Evolutionary conservation across 2,888 invertebrate species (phyloP).

Genomic region (Meliscaeva auricollis): DNA sequence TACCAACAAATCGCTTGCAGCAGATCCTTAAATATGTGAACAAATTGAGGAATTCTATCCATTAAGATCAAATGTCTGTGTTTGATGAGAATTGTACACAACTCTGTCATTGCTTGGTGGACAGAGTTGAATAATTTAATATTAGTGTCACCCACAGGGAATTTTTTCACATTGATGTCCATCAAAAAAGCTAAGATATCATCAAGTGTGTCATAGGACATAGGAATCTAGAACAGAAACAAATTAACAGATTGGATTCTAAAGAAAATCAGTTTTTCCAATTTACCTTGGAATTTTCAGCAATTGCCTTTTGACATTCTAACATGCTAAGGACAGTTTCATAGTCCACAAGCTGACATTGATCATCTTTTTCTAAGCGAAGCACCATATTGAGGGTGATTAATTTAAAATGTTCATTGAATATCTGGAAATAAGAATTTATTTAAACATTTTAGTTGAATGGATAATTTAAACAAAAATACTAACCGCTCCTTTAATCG

Average conservation of each 20-base stretch:
- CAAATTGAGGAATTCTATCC: slow-evolving; percentile 82
- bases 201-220: slow-evolving; percentile 81
- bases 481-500: slow-evolving; percentile 82
- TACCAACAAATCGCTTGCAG: slow-evolving; percentile 82
- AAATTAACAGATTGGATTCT: neutral
- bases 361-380: slow-evolving; percentile 77
- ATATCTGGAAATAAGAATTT: slow-evolving; percentile 79
- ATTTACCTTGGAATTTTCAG: slow-evolving; percentile 80
- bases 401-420: slow-evolving; percentile 82
- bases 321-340: slow-evolving; percentile 78
- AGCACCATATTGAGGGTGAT: slow-evolving; percentile 79
- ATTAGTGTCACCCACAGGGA: slow-evolving; percentile 78
- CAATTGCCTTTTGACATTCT: slow-evolving; percentile 79
- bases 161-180: slow-evolving; percentile 81
- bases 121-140: slow-evolving; percentile 78
- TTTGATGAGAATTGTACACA: slow-evolving; percentile 79
- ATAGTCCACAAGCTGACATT: slow-evolving; percentile 72
- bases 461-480: too few relatives aligned
- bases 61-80: slow-evolving; percentile 79
- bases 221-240: slow-evolving; percentile 77
- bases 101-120: slow-evolving; percentile 78
- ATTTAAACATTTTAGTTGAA: neutral
- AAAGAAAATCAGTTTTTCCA: neutral
- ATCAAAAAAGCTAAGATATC: slow-evolving; percentile 81
- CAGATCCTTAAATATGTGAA: slow-evolving; percentile 81